These are phyloP conservation scores for Aix galericulata DNA, from an alignment of 2,113 vertebrate genomes.

Conservation along the genomic window DNA sequence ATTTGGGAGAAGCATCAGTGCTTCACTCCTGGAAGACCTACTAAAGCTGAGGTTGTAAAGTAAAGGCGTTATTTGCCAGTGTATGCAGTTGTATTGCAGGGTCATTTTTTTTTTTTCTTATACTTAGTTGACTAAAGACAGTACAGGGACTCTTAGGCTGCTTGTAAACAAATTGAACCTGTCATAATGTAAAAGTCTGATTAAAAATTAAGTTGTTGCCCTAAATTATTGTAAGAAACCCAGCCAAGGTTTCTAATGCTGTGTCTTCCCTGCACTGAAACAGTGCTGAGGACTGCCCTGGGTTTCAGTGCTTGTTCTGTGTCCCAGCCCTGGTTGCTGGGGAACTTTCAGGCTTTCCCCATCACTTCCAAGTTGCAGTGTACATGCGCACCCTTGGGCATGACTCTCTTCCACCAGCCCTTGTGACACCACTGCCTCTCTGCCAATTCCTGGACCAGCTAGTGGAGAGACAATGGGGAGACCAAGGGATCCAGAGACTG, in stretches of 20 bases:
- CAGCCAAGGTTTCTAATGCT: neutral
- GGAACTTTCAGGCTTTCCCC: neutral
- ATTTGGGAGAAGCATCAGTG: neutral
- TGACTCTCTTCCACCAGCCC: neutral
- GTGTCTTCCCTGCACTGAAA: neutral
- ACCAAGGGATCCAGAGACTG: fast-evolving
- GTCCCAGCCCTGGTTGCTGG: neutral
- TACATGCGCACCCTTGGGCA: neutral
- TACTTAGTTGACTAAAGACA: neutral
- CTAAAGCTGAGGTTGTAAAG: conserved; percentile 14
- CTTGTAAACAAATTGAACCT: neutral
- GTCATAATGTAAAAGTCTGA: neutral
- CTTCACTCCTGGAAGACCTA: neutral
- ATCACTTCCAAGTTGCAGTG: neutral
- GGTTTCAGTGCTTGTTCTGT: neutral
- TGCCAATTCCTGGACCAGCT: neutral
- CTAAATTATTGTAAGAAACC: neutral
- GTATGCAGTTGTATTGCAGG: neutral
- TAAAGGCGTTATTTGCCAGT: conserved; percentile 18
- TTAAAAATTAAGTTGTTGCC: conserved; percentile 30
- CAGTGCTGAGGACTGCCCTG: neutral
- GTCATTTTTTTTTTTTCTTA: neutral
- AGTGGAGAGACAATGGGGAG: neutral
- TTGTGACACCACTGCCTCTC: neutral
- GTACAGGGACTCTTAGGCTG: neutral